A percentile compares a stretch with the other conserved stretches of the same genome.
Evolutionary conservation across 2,888 invertebrate genomes (phyloP).

Genomic region (Leptinotarsa rubiginosa): DNA sequence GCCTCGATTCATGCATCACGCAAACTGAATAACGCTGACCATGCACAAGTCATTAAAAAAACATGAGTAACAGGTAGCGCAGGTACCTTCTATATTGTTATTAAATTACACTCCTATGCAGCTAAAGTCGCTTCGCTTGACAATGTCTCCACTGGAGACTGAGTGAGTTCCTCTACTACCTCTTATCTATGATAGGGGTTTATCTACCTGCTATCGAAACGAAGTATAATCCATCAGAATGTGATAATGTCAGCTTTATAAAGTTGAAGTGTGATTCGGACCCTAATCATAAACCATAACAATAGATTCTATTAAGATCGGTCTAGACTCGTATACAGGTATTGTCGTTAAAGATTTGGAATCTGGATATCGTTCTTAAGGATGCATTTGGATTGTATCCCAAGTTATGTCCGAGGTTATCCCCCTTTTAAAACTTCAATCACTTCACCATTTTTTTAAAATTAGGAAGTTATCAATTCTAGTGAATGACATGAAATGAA

Average conservation of each 20-base stretch:
- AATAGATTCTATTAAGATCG: slow-evolving; percentile 1
- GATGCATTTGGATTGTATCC: too few species aligned
- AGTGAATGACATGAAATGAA: too few species aligned
- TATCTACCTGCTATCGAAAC: slow-evolving; percentile 8
- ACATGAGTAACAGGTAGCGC: slow-evolving; percentile 12
- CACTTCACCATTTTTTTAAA: too few species aligned
- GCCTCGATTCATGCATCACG: background rate
- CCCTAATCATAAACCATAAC: slow-evolving; percentile 6
- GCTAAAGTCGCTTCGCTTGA: background rate
- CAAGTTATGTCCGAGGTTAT: too few species aligned
- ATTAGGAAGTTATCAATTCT: too few species aligned
- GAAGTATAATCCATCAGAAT: background rate
- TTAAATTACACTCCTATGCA: background rate
- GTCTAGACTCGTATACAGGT: background rate
- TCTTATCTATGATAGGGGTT: slow-evolving; percentile 2
- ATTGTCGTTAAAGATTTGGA: background rate
- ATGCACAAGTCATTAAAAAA: slow-evolving; percentile 12
- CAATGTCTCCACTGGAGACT: background rate
- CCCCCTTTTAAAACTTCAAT: too few species aligned
- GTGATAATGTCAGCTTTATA: background rate
- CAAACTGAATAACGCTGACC: slow-evolving; percentile 2
- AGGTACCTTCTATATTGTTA: slow-evolving; percentile 12
- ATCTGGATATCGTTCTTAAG: too few species aligned
- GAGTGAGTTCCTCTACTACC: slow-evolving; percentile 2
- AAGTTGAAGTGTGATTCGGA: slow-evolving; percentile 3